Percentiles rank a stretch among this genome's conserved stretches.
phyloP scores from a whole-genome alignment of 2,888 invertebrate genomes.

The Pristionchus maxplancki region DNA sequence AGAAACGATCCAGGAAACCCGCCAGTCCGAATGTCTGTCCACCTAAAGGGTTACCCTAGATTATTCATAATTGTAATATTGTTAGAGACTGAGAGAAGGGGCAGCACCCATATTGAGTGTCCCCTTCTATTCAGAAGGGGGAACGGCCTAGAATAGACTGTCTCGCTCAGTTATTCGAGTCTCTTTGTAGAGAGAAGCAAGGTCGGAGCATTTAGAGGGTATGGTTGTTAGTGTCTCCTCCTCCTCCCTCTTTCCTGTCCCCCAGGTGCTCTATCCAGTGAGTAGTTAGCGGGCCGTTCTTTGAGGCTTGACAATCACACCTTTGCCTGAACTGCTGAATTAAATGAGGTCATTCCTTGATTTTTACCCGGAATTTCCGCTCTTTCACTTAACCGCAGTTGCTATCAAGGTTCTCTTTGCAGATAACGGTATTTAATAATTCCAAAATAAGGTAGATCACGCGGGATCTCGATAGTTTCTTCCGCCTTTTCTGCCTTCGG shows the following conservation, averaged over 20 bases:
- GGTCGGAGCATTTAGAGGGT: conserved; percentile 38
- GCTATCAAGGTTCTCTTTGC: background rate
- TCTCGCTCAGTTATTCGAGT: conserved; percentile 31
- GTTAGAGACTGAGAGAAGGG: conserved; percentile 15
- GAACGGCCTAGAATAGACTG: conserved; percentile 30
- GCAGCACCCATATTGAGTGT: conserved; percentile 30
- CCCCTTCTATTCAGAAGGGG: background rate
- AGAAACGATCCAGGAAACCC: background rate
- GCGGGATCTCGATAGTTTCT: background rate
- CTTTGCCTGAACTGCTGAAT: background rate
- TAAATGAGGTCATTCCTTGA: background rate
- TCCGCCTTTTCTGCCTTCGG: conserved; percentile 24
- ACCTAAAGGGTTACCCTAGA: conserved; percentile 11
- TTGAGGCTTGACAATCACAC: background rate
- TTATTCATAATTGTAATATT: conserved; percentile 47
- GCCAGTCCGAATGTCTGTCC: background rate
- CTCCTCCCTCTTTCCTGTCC: background rate
- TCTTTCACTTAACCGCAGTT: too few species aligned
- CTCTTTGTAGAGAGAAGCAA: conserved; percentile 34
- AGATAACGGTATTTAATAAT: background rate
- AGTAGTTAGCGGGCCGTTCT: background rate
- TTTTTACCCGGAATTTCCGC: background rate
- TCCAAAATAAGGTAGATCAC: background rate
- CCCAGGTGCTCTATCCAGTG: background rate
- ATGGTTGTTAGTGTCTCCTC: background rate